Base-by-base conservation (phyloP, 2,888 invertebrate species). In the Acronicta leporina region DNA sequence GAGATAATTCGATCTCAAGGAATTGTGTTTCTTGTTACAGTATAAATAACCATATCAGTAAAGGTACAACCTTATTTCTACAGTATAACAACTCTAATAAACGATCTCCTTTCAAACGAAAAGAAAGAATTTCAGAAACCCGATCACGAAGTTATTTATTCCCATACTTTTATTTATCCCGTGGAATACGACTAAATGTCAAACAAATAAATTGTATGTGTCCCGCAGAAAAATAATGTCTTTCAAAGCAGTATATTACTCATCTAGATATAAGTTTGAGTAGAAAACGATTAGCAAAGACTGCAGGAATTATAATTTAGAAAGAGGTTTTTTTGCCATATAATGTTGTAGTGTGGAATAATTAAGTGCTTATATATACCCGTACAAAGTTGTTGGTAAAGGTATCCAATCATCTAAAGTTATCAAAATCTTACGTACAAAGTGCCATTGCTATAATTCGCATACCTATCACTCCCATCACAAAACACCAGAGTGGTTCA, bases 171-270 rank as follows among this genome's bases (percentile, higher is more conserved):
- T 86, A 84, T 87, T 85, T 84, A 84, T 84, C 79, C 70, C 58
- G 62, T 74, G 79, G 84, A 88, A 88, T 87, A 83, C 86, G 84
- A 83, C 83, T 83, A 82, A 88, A 85, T 83, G 89, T 88, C 88
- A 88, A 84, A 87, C 82, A 79, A 84, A 89, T 90, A 89, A 89
- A 91, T 89, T 80, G 82, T 85, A 55, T 72, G 66, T 68, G 79
- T 75, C 73, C 73, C 66, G 75, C 62, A 75, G 80, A 75, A 81
- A 84, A 80, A 80, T 82, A 82, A 80, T 73, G 81, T 79, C 30
- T 82, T 82, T 79, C 67, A 77, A 74, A 77, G 77, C 78, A 77
- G 78, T 81, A 86, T 84, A 87, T 87, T 87, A 83, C 72, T 62
- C 35, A 43, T 53, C 77, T 44, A 48, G 42, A 42, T 14, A 68